Evolutionary conservation across 2,113 vertebrate species (phyloP), one percentile per base, ranked within the genome.

Genomic region (Rhadina sibilatrix): DNA sequence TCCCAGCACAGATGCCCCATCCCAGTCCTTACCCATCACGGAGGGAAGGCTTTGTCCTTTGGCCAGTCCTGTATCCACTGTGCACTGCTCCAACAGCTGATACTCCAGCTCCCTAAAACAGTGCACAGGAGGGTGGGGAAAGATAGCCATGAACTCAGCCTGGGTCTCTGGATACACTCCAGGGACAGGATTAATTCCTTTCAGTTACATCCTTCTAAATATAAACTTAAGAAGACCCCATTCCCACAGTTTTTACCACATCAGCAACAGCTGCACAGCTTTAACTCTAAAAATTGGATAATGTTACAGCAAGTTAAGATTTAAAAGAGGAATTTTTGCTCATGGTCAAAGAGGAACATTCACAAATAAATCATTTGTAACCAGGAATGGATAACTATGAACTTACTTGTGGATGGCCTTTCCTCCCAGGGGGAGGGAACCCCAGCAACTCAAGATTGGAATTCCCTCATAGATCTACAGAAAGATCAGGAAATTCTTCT

Each of bases 371-470:
- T 44, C 0, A 33, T 11, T 1, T 3, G 28, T 35, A 65, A 44
- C 4, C 38, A 44, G 54, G 63, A 70, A 90, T 1, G 6, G 5
- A 0, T 64, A 88, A 69, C 9, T 35, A 38, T 33, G 80, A 72
- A 98, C 98, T 98, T 98, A 99, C 99, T 98, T 99, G 97, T 99
- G 99, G 96, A 99, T 99, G 40, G 99, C 98, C 96, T 99, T 99
- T 94, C 99, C 99, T 96, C 98, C 99, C 96, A 99, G 94, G 52
- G 99, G 99, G 57, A 99, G 98, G 18, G 99, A 99, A 60, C 99
- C 99, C 99, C 99, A 99, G 15, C 99, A 99, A 68, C 98, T 99
- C 49, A 99, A 97, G 77, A 99, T 98, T 6, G 99, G 99, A 84
- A 99, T 99, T 83, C 99, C 99, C 95, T 99, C 99, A 84, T 99